Percentiles rank a stretch among this genome's conserved stretches.
These are phyloP conservation scores for Esox masquinongy DNA, from an alignment of 2,797 vertebrate species.

Conservation along the genomic window DNA sequence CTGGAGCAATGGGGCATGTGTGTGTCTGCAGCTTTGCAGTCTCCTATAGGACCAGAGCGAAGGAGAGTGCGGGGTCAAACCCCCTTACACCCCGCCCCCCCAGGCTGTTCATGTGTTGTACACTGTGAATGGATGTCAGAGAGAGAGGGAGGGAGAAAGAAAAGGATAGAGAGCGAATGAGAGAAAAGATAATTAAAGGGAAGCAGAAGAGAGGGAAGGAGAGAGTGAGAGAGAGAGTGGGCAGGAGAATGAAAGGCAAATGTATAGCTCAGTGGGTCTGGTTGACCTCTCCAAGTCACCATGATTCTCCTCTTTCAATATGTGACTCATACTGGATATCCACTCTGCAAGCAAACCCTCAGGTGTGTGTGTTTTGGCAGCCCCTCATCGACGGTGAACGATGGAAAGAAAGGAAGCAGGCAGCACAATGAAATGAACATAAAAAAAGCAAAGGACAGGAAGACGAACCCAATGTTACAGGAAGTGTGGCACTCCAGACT, in stretches of 20 bases:
- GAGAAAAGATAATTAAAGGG: neutral
- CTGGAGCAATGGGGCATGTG: neutral
- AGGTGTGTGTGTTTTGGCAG: neutral
- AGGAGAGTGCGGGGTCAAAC: neutral
- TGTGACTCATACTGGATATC: conserved; percentile 3
- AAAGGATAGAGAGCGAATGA: neutral
- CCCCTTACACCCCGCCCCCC: neutral
- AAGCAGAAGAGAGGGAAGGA: neutral
- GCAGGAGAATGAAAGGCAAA: neutral
- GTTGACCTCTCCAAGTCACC: neutral
- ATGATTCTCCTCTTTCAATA: neutral
- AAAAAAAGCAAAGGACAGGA: neutral
- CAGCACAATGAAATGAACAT: neutral
- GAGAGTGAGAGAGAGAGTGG: neutral
- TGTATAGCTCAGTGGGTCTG: neutral
- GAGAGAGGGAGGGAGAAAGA: neutral
- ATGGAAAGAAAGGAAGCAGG: neutral
- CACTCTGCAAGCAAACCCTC: neutral
- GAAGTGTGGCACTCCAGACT: neutral
- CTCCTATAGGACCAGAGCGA: neutral
- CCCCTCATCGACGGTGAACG: neutral
- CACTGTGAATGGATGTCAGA: neutral
- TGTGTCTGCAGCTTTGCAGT: neutral
- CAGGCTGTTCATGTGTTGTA: conserved; percentile 1
- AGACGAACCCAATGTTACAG: neutral